Base-by-base conservation (phyloP, 2,888 invertebrate species). In the Ophion obscuratus region DNA sequence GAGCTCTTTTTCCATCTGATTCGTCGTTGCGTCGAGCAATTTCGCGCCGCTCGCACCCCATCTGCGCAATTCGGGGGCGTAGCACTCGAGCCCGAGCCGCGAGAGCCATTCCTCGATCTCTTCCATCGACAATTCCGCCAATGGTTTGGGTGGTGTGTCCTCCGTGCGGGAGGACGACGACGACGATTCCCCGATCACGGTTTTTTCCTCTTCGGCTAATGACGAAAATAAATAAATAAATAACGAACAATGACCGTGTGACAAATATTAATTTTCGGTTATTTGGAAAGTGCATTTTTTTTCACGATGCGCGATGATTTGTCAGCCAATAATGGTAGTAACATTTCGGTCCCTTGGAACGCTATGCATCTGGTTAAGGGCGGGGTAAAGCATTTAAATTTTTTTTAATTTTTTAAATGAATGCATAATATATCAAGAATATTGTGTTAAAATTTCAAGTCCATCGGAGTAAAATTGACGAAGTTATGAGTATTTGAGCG, bases 1-100 rank as follows among this genome's bases (percentile, higher is more conserved):
- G 11, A 98, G 94, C 92, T 98, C 98, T 91, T 98, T 98, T 93
- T 99, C 99, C 61, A 99, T 96, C 89, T 98, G 97, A 88, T 96
- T 95, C 7, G 96, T 96, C 0, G 97, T 96, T 7, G 98, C 97
- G 89, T 97, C 96, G 70, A 97, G 96, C 59, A 99, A 94, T 87
- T 98, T 97, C 14, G 97, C 95, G 9, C 98, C 97, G 57, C 96
- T 96, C 88, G 96, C 97, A 0, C 98, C 96, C 98, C 98, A 99
- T 79, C 97, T 95, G 89, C 97, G 96, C 20, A 97, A 97, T 85
- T 98, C 97, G 0, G 96, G 95, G 64, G 96, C 96, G 93, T 99
- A 99, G 91, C 96, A 95, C 83, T 97, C 97, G 7, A 98, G 95
- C 0, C 97, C 97, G 78, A 97, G 94, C 91, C 96, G 96, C 88